Conservation (phyloP, 1,140 invertebrate species). For the Acromyrmex echinatior region DNA sequence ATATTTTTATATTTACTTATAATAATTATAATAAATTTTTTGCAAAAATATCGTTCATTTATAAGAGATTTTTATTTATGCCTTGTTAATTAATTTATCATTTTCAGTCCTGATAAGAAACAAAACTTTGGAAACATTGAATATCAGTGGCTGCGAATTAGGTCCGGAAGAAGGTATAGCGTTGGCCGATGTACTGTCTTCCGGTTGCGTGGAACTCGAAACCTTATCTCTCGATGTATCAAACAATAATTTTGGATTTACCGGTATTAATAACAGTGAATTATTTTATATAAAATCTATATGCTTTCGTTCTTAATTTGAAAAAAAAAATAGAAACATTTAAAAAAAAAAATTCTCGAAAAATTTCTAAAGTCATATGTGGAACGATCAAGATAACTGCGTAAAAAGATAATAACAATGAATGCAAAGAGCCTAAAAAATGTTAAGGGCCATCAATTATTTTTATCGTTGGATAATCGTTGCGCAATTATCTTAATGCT, state of each 20-base stretch:
- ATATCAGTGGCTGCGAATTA: conserved; percentile 81
- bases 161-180: conserved; percentile 72
- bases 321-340: background rate
- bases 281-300: background rate
- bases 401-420: background rate
- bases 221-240: conserved; percentile 76
- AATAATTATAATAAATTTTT: background rate
- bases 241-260: conserved; percentile 80
- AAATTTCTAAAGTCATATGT: background rate
- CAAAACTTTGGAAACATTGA: conserved; percentile 76
- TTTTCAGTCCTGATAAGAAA: conserved; percentile 79
- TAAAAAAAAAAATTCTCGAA: background rate
- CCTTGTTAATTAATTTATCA: conserved; percentile 2
- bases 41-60: background rate
- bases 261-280: conserved; percentile 71
- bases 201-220: conserved; percentile 66
- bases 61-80: background rate
- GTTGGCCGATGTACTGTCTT: conserved; percentile 77
- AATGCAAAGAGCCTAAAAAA: background rate
- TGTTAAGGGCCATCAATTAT: background rate
- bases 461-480: background rate
- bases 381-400: background rate
- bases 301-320: too few relatives aligned
- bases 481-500: background rate
- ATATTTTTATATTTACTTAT: background rate